phyloP scores from a whole-genome alignment of 1,140 invertebrate genomes.

The Drosophila kohkoa region DNA sequence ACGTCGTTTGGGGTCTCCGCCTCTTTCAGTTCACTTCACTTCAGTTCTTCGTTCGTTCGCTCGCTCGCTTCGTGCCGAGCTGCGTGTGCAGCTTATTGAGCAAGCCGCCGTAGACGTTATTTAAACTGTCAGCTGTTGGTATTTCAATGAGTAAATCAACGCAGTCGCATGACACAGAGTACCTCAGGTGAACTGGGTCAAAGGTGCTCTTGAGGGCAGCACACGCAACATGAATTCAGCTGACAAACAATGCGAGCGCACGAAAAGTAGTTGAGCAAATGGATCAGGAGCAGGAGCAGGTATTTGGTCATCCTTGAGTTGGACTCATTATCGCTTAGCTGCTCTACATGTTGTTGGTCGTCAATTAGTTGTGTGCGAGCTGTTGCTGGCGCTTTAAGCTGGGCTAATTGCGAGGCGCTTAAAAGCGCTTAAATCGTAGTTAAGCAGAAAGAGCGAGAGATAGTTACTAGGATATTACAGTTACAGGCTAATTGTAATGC shows the following conservation, averaged over 20 bases:
- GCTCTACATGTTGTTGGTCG: slow-evolving; percentile 12
- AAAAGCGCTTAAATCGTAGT: slow-evolving; percentile 55
- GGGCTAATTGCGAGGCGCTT: slow-evolving; percentile 69
- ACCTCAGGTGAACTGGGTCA: slow-evolving; percentile 48
- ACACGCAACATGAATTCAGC: slow-evolving; percentile 50
- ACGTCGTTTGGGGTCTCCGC: neutral
- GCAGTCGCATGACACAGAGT: slow-evolving; percentile 23
- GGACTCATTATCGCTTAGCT: slow-evolving; percentile 31
- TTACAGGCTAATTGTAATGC: slow-evolving; percentile 75
- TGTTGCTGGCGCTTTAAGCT: slow-evolving; percentile 64
- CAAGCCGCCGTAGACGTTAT: slow-evolving; percentile 38
- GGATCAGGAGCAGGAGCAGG: neutral
- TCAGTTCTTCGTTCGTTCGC: neutral
- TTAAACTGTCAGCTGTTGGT: slow-evolving; percentile 67
- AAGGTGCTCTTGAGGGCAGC: slow-evolving; percentile 36
- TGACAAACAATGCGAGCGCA: slow-evolving; percentile 15
- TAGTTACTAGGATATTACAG: slow-evolving; percentile 35
- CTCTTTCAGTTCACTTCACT: neutral
- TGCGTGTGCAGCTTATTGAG: slow-evolving; percentile 13
- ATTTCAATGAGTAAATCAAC: slow-evolving; percentile 72
- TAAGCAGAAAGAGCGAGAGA: neutral
- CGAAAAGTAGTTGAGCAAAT: slow-evolving; percentile 25
- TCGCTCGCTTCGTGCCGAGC: neutral
- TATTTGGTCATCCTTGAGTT: slow-evolving; percentile 25
- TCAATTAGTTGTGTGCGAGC: slow-evolving; percentile 65